Conservation (phyloP, 2,797 vertebrate genomes). For the Holocentrus rufus region DNA sequence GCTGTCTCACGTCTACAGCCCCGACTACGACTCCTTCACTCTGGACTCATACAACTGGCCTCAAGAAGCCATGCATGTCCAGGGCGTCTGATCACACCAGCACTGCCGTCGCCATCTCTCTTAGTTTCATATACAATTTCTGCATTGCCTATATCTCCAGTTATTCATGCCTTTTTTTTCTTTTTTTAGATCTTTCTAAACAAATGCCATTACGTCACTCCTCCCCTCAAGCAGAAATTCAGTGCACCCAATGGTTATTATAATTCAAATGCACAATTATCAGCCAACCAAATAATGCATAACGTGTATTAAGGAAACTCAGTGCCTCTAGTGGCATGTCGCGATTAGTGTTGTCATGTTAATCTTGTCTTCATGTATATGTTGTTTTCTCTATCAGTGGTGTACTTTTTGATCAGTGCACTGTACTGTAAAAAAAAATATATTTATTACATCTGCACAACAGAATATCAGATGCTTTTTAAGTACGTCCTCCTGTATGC, state of each 20-base stretch:
- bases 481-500: neutral
- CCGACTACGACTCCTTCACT: conserved; percentile 93
- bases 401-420: conserved; percentile 15
- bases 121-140: conserved; percentile 17
- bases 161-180: conserved; percentile 10
- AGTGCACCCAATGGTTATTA: neutral
- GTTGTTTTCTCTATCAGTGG: conserved; percentile 3
- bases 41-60: conserved; percentile 95
- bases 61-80: conserved; percentile 86
- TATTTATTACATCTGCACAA: neutral
- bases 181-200: neutral
- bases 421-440: conserved; percentile 11
- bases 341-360: neutral
- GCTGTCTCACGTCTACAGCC: conserved; percentile 89
- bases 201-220: conserved; percentile 6
- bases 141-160: conserved; percentile 18
- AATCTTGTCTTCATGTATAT: neutral
- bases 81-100: conserved; percentile 83
- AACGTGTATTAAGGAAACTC: neutral
- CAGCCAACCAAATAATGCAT: conserved; percentile 2
- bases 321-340: too few relatives aligned
- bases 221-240: neutral
- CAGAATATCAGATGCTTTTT: conserved; percentile 42
- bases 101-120: neutral
- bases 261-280: neutral